Evolutionary conservation across 2,113 vertebrate species (phyloP), one percentile per base, ranked within the genome.

Genomic region (Malurus alboscapulatus): DNA sequence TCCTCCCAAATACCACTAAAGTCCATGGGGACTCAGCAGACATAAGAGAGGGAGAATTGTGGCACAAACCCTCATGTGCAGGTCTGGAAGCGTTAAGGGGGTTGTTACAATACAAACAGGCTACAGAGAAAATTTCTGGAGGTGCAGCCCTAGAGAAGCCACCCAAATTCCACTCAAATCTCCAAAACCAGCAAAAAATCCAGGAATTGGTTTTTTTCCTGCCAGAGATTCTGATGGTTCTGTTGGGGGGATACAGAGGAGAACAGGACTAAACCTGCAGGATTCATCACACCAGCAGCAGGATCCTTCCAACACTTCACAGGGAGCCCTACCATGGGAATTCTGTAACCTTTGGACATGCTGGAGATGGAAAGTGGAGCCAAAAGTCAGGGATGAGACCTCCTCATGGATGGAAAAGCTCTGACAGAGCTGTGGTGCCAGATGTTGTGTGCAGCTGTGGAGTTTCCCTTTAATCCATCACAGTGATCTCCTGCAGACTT

Each of bases 391-490:
- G 17, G 77, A 53, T 0, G 15, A 87, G 73, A 79, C 16, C 42
- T 80, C 65, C 58, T 48, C 26, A 36, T 4, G 93, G 85, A 36
- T 47, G 45, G 81, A 83, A 84, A 62, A 74, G 10, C 63, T 38
- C 27, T 32, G 53, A 44, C 4, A 0, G 45, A 84, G 75, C 47
- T 32, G 50, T 17, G 69, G 73, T 58, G 66, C 79, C 93, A 94
- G 91, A 86, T 92, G 91, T 14, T 68, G 67, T 1, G 13, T 18
- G 65, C 90, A 95, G 95, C 85, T 87, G 94, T 36, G 58, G 40
- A 82, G 61, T 58, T 86, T 63, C 6, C 4, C 57, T 63, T 82
- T n/a, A 72, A 94, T 84, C 85, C 85, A 67, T 44, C 82, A 21
- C 0, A 0, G 65, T 20, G 58, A 84, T 54, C 42, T 34, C 77